These are phyloP conservation scores for Holothuria glaberrima DNA, from an alignment of 35 echinoderm and acorn worm species.

Conservation along the genomic window DNA sequence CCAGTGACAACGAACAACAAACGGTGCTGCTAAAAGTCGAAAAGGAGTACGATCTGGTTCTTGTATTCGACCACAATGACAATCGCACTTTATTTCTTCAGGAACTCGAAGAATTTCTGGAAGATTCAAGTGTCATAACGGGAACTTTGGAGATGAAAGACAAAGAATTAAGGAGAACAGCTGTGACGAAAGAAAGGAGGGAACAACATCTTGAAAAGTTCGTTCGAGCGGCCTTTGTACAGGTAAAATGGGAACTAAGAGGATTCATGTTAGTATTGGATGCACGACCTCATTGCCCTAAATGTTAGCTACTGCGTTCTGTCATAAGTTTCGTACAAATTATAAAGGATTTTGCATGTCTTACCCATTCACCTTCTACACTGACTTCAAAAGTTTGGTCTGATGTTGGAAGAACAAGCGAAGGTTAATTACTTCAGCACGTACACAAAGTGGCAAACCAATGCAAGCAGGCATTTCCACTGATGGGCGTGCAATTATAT, in stretches of 20 bases:
- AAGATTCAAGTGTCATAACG: conserved; percentile 24
- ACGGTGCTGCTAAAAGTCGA: conserved; percentile 39
- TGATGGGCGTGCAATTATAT: no score
- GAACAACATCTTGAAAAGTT: conserved; percentile 48
- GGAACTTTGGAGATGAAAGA: conserved; percentile 16
- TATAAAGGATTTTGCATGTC: no score
- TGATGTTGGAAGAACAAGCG: no score
- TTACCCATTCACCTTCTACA: no score
- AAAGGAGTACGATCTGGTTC: conserved; percentile 46
- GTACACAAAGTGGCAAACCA: no score
- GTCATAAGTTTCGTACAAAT: no score
- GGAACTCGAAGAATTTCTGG: conserved; percentile 2
- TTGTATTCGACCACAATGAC: conserved; percentile 26
- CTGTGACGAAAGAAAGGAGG: conserved; percentile 42
- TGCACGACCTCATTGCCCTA: no score
- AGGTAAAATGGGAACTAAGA: not conserved
- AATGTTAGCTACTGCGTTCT: no score
- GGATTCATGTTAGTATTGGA: no score
- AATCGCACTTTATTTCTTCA: not conserved
- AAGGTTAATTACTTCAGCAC: no score
- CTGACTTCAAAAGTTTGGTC: no score
- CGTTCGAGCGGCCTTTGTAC: conserved; percentile 53
- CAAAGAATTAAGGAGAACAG: conserved; percentile 38
- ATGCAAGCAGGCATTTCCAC: no score
- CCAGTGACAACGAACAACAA: conserved; percentile 10